These are phyloP conservation scores for Probaryconus sp. DNA, from an alignment of 1,140 invertebrate species.

Conservation along the genomic window DNA sequence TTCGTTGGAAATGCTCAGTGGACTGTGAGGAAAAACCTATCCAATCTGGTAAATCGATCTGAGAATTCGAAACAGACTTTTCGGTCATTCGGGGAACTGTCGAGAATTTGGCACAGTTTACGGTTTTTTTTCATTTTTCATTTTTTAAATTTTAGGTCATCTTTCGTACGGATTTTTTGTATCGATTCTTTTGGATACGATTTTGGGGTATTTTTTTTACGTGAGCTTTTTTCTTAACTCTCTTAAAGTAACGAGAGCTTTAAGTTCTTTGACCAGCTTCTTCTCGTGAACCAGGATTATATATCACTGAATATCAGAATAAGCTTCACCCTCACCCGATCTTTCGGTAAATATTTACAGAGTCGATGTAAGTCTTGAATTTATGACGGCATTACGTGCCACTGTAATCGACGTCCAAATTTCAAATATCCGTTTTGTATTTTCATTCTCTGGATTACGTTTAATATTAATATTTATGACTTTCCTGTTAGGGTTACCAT, in stretches of 20 bases:
- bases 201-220: too few relatives aligned
- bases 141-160: too few relatives aligned
- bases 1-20: constrained; percentile 31
- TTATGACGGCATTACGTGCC: constrained; percentile 59
- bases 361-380: constrained; percentile 62
- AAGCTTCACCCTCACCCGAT: constrained; percentile 36
- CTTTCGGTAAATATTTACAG: constrained; percentile 64
- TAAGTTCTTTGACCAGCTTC: constrained; percentile 7
- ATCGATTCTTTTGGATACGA: too few relatives aligned
- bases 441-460: constrained; percentile 16
- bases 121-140: too few relatives aligned
- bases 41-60: constrained; percentile 31
- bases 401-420: constrained; percentile 13
- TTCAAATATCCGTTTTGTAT: constrained; percentile 15
- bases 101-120: too few relatives aligned
- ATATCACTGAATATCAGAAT: constrained; percentile 41
- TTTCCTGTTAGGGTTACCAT: too few relatives aligned
- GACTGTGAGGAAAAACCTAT: constrained; percentile 29
- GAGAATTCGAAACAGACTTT: constrained; percentile 4
- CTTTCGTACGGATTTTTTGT: too few relatives aligned
- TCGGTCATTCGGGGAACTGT: too few relatives aligned
- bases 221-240: too few relatives aligned
- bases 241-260: neutral
- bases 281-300: constrained; percentile 2
- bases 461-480: constrained; percentile 37